Percentiles rank a stretch among this genome's conserved stretches.
Evolutionary conservation across 2,888 invertebrate genomes (phyloP).

Genomic region (Drosophila kambysellisi): DNA sequence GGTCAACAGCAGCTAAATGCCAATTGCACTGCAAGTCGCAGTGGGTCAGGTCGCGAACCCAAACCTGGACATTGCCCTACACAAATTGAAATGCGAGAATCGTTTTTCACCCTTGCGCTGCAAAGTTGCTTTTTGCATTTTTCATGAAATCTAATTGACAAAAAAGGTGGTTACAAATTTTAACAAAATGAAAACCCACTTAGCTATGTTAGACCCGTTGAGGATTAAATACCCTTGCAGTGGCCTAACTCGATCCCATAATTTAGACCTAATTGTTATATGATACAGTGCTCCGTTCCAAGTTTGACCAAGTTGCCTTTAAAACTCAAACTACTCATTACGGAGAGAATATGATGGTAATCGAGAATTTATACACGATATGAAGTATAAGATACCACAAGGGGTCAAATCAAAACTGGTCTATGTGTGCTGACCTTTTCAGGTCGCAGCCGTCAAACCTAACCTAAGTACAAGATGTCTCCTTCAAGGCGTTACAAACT

Average conservation of each 20-base stretch:
- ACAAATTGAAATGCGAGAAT: constrained; percentile 43
- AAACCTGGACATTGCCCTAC: constrained; percentile 6
- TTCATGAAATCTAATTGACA: constrained; percentile 39
- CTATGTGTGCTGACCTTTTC: no score
- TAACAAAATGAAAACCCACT: neutral
- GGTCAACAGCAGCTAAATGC: constrained; percentile 38
- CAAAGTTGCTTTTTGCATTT: constrained; percentile 10
- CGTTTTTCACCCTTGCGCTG: constrained; percentile 25
- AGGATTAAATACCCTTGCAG: neutral
- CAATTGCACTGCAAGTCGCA: constrained; percentile 54
- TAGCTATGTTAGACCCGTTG: neutral
- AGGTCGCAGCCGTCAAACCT: no score
- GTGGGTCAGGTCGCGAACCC: constrained; percentile 14
- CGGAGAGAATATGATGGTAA: neutral
- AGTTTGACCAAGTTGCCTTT: neutral
- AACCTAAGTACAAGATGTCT: neutral
- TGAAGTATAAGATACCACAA: no score
- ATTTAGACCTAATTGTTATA: neutral
- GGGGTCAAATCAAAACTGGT: no score
- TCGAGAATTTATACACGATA: neutral
- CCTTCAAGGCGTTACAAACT: neutral
- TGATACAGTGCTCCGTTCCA: neutral
- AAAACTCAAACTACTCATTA: neutral
- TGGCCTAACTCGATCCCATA: neutral
- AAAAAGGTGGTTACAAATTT: constrained; percentile 18